Evolutionary conservation across 2,888 invertebrate species (phyloP).

Genomic region (Drosophila paramelanica): DNA sequence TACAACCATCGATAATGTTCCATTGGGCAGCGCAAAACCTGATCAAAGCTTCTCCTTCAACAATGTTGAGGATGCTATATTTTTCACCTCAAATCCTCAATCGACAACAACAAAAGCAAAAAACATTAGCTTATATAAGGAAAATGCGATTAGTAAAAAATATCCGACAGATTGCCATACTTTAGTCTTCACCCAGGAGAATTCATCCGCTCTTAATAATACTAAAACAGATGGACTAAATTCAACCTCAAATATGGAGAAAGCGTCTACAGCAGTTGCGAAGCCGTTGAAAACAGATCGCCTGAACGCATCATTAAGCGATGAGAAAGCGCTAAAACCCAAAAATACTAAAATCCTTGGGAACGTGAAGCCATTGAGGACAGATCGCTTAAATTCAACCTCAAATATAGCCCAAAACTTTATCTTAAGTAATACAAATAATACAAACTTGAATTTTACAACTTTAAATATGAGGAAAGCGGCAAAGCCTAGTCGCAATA

Average conservation of each 20-base stretch:
- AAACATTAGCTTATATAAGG: neutral
- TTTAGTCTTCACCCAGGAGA: neutral
- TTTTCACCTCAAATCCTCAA: too few relatives aligned
- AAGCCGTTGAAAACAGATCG: neutral
- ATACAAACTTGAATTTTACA: neutral
- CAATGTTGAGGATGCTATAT: too few relatives aligned
- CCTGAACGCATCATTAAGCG: neutral
- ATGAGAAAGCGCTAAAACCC: neutral
- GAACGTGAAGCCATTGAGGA: slow-evolving; percentile 16
- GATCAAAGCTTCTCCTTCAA: too few relatives aligned
- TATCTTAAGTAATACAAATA: too few relatives aligned
- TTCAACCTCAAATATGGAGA: neutral
- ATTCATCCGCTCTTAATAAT: neutral
- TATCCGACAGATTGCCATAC: neutral
- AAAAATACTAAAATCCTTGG: slow-evolving; percentile 30
- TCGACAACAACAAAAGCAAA: neutral
- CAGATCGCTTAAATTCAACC: neutral
- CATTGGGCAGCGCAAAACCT: neutral
- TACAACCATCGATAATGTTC: neutral
- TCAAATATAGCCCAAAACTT: neutral
- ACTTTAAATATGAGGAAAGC: too few relatives aligned
- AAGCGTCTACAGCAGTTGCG: too few relatives aligned
- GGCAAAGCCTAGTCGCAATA: too few relatives aligned
- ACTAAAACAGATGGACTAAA: neutral
- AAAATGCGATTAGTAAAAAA: neutral